Percentiles rank a stretch among this genome's conserved stretches.
These are phyloP conservation scores for Leguminivora glycinivorella DNA, from an alignment of 1,140 invertebrate genomes.

Conservation along the genomic window DNA sequence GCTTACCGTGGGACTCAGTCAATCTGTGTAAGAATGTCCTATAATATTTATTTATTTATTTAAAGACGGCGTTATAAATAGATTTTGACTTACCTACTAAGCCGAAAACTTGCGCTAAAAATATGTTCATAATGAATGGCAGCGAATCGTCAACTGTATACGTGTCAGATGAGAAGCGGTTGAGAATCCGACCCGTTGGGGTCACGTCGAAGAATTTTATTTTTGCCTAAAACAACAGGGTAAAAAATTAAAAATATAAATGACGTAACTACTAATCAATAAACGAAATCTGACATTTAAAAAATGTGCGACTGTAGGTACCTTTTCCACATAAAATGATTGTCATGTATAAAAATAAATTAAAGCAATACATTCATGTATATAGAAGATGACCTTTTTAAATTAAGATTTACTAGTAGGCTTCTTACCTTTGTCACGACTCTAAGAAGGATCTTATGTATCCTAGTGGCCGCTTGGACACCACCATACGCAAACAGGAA, in stretches of 20 bases:
- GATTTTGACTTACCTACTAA: conserved; percentile 81
- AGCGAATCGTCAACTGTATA: conserved; percentile 96
- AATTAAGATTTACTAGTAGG: conserved; percentile 15
- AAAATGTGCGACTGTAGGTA: too few species aligned
- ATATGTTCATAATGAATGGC: conserved; percentile 97
- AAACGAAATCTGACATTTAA: not conserved
- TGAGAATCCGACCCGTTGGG: conserved; percentile 94
- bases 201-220: conserved; percentile 94
- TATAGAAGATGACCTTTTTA: too few species aligned
- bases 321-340: too few species aligned
- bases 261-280: too few species aligned
- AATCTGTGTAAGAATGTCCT: too few species aligned
- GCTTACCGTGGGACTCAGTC: too few species aligned
- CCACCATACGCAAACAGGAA: conserved; percentile 98
- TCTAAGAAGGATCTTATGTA: conserved; percentile 90
- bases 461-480: conserved; percentile 89
- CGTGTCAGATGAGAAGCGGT: conserved; percentile 96
- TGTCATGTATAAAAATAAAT: too few species aligned
- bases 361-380: too few species aligned
- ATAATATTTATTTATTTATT: too few species aligned
- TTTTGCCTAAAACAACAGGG: conserved; percentile 84
- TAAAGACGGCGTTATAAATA: too few species aligned
- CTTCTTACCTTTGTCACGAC: conserved; percentile 88
- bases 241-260: conserved; percentile 5
- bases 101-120: conserved; percentile 92